Base-by-base conservation (phyloP, 2,113 vertebrate genomes). In the Mobula birostris region DNA sequence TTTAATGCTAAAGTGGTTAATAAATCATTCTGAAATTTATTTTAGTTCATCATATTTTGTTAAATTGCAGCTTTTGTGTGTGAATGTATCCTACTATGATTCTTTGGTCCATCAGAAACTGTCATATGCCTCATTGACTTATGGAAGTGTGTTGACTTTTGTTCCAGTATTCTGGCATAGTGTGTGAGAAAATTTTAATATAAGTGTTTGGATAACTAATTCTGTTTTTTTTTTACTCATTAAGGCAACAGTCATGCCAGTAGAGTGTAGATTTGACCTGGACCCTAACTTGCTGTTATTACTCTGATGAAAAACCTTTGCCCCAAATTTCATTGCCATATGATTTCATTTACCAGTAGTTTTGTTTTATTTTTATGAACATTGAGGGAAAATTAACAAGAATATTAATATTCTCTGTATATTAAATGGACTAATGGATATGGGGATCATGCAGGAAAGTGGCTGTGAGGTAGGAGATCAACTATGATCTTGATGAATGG, bases 1-100 rank as follows among this genome's bases (percentile, higher is more conserved):
- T 36, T 93, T 48, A 93, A 74, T 48, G 72, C 74, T 24, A 93
- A 93, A 76, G 48, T 19, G 27, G 40, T 93, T 56, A 93, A 74
- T 82, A 9, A 11, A 76, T 74, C n/a, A 68, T 56, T 27, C 91
- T 48, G 68, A 27, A 48, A 74, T 27, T 93, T 24, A 29, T 48
- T 76, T 56, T 32, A 29, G 68, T 56, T 48, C 27, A 93, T 93
- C 70, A 29, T 29, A 74, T 93, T 87, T 93, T 56, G 32, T 74
- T 74, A 14, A 8, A 27, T 74, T 74, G 70, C 40, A 74, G 40
- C 21, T 93, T 56, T 29, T 29, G 36, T 40, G 70, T 29, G 21
- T 76, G 68, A 17, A 48, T 48, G 40, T 93, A 76, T 90, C 70
- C 56, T 74, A 93, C 68, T 29, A 8, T 7, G 70, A 93, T 27